Conservation (phyloP, 2,888 invertebrate genomes). For the Cynaeus angustus region DNA sequence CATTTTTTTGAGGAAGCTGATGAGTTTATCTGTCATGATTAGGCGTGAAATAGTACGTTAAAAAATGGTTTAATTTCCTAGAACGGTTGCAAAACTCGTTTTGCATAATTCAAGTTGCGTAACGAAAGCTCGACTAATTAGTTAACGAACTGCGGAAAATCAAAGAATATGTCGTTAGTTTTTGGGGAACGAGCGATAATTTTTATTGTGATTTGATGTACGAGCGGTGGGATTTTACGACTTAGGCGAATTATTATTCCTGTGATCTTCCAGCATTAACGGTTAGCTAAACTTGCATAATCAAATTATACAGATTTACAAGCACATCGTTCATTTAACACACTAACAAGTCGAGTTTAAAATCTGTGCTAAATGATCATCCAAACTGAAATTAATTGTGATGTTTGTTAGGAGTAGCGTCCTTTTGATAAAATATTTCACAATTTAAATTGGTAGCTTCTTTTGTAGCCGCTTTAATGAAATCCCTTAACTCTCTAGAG, state of each 20-base stretch:
- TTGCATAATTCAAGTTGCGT: not conserved
- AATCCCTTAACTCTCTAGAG: slow-evolving; percentile 50
- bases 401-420: slow-evolving; percentile 23
- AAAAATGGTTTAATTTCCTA: too few species aligned
- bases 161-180: not conserved
- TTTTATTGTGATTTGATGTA: slow-evolving; percentile 5
- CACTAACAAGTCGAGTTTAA: slow-evolving; percentile 15
- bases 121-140: slow-evolving; percentile 8
- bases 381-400: slow-evolving; percentile 23
- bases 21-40: not conserved
- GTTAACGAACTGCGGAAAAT: slow-evolving; percentile 14
- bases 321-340: slow-evolving; percentile 36
- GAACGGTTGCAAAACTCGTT: too few species aligned
- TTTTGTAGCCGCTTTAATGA: slow-evolving; percentile 53
- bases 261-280: slow-evolving; percentile 30
- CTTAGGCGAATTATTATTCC: slow-evolving; percentile 33
- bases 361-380: slow-evolving; percentile 21
- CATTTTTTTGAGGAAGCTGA: not conserved
- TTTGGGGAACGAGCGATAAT: not conserved
- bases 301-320: slow-evolving; percentile 34
- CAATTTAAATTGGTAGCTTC: slow-evolving; percentile 42
- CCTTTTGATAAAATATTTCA: slow-evolving; percentile 45
- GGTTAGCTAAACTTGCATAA: slow-evolving; percentile 38
- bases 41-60: not conserved
- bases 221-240: slow-evolving; percentile 15